Conservation (phyloP, 2,113 vertebrate genomes). For the Alethe castanea region DNA sequence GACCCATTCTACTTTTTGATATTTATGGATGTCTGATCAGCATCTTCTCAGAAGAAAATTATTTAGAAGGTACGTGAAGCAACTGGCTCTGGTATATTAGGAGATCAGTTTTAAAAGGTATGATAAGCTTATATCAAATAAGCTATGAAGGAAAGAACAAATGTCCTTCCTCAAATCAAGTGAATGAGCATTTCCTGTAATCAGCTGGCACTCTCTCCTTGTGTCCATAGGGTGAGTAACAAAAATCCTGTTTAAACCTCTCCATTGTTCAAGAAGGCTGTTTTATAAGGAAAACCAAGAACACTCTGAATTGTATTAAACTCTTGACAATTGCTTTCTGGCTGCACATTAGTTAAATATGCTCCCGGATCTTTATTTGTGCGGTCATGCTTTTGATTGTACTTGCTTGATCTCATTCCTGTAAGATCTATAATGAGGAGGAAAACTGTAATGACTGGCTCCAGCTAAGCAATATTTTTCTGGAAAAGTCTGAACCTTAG, state of each 20-base stretch:
- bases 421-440: neutral
- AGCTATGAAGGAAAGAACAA: neutral
- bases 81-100: neutral
- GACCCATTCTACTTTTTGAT: neutral
- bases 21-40: neutral
- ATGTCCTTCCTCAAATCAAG: neutral
- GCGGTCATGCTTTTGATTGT: neutral
- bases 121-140: neutral
- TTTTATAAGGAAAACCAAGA: conserved; percentile 3
- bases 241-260: neutral
- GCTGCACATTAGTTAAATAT: neutral
- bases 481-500: neutral
- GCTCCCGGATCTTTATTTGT: neutral
- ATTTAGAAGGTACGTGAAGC: neutral
- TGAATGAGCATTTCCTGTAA: neutral
- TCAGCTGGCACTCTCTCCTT: neutral
- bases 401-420: conserved; percentile 4
- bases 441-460: neutral
- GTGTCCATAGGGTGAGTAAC: neutral
- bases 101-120: neutral
- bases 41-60: neutral
- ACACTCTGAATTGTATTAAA: neutral
- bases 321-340: neutral
- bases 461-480: neutral
- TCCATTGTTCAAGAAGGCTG: neutral